A percentile compares a stretch with the other conserved stretches of the same genome.
phyloP scores from a whole-genome alignment of 2,888 invertebrate genomes.

The Apeira syringaria region DNA sequence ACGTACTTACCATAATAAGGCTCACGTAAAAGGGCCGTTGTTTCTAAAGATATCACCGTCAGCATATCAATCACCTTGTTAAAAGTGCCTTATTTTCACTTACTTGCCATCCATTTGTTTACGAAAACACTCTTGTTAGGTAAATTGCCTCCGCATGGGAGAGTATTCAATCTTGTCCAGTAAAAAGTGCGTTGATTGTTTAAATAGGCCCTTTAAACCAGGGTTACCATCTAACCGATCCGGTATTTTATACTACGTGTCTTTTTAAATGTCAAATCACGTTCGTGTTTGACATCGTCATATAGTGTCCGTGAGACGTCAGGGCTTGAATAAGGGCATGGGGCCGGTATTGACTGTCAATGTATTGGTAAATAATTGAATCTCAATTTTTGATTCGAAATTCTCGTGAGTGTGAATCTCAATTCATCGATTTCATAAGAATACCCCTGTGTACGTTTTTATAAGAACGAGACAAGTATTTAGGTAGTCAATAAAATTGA shows the following conservation, averaged over 20 bases:
- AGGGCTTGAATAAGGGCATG: conserved; percentile 4
- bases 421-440: no score
- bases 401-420: no score
- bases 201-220: conserved; percentile 29
- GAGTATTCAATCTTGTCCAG: conserved; percentile 30
- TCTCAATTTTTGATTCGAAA: no score
- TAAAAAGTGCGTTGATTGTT: conserved; percentile 46
- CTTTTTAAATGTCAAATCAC: conserved; percentile 3
- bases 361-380: background rate
- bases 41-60: conserved; percentile 15
- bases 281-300: conserved; percentile 11
- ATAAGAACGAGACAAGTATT: no score
- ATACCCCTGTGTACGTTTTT: no score
- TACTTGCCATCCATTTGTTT: conserved; percentile 15
- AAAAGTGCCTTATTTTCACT: conserved; percentile 16
- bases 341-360: conserved; percentile 7
- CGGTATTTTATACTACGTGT: background rate
- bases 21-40: conserved; percentile 14
- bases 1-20: conserved; percentile 5
- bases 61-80: conserved; percentile 22
- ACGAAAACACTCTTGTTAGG: conserved; percentile 9
- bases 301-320: conserved; percentile 16
- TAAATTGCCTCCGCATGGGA: conserved; percentile 20
- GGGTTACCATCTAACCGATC: conserved; percentile 4
- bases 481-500: no score